Base-by-base conservation (phyloP, 1,140 invertebrate genomes). In the Brachionus rotundiformis region DNA sequence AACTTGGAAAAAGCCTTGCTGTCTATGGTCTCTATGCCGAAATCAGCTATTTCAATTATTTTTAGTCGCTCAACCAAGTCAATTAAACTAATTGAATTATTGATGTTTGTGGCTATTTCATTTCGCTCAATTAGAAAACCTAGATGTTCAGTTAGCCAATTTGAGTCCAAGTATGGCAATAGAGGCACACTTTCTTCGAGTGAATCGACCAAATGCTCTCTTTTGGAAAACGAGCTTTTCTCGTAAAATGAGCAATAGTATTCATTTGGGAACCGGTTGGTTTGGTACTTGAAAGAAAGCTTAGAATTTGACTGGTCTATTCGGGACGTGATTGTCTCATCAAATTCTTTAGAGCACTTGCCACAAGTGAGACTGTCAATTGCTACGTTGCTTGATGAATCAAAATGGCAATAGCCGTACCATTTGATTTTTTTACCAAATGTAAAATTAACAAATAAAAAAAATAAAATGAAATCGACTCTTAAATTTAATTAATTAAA, bases 191-290 rank as follows among this genome's bases (percentile, higher is more conserved):
- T 73, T 19, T 73, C 68, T 25, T 73, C 68, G 23, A 25, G 8
- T 3, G 33, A 25, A 25, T 73, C 68, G 19, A 44, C 39, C 23
- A 44, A 44, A 47, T 73, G 36, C 44, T 73, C 68, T 41, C 36
- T 41, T 44, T 73, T 73, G 0, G 23, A 27, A 68, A 68, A 19
- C 6, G 33, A 44, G 25, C 44, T 44, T 41, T 44, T 73, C 10
- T 73, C 68, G 36, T 44, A 73, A 4, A 44, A 73, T 39, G 33
- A 44, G 44, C 68, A 73, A 73, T 73, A 73, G 25, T 73, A 41
- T 44, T 73, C 68, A 16, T 44, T 73, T 16, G 33, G 68, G 44
- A 73, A 44, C 7, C 68, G 36, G 23, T 73, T 73, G 36, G 36
- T 73, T 73, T 73, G 68, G 10, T 73, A 44, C 36, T 44, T 73